Base-by-base conservation (phyloP, 1,140 invertebrate species). In the Coptotermes formosanus region DNA sequence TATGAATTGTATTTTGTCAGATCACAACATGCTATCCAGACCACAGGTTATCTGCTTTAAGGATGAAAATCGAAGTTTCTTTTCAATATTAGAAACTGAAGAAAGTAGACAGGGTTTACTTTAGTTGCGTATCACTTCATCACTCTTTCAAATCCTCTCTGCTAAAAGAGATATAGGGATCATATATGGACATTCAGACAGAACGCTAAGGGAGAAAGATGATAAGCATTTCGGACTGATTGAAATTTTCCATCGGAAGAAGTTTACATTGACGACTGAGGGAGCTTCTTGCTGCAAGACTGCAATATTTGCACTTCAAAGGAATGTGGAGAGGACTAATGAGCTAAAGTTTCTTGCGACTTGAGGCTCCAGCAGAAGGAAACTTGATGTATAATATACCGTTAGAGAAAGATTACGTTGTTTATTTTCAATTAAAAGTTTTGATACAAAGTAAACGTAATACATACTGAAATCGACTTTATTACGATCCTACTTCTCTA, bases 381-480 rank as follows among this genome's bases (percentile, higher is more conserved):
- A 75, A 75, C 64, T 75, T 75, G 64, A 75, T 9, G 64, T 75
- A 75, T 75, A 75, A 75, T 75, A 7, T 30, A 75, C 64, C 64
- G 30, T 75, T 75, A 84, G 30, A 64, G 83, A 59, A 84, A 84
- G 83, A 84, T 84, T 84, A 84, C 83, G 48, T 38, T 84, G 83
- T 84, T 84, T 84, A 55, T 84, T 84, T 84, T 84, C 83, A 84
- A 84, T 84, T 84, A 84, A 52, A 84, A 84, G 30, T 84, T 84
- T 84, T 84, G 83, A 84, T 84, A 84, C 59, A 84, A 84, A 52
- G 83, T 84, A 84, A 84, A 84, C 83, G 7, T 32, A 55, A 59
- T 75, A 75, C 64, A 30, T 75, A 75, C 25, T 8, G 64, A 75
- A 75, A 75, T 75, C 64, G 64, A 75, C 64, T 75, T 75, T 75